phyloP scores from a whole-genome alignment of 2,888 invertebrate species.

The Polymixis lichenea region DNA sequence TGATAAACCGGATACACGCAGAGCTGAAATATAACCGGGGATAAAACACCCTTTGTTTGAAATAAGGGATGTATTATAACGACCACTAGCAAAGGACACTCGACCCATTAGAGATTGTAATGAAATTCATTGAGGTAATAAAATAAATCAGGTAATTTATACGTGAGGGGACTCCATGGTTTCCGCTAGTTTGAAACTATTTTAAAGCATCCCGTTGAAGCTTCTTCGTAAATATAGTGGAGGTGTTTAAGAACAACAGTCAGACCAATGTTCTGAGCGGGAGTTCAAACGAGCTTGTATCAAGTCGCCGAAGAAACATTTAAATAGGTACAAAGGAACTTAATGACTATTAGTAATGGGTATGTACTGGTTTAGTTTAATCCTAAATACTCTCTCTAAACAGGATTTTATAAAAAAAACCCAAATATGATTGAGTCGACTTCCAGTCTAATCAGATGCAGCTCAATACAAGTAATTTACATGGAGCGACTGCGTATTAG shows the following conservation, averaged over 20 bases:
- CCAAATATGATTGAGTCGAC: background rate
- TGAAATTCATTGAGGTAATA: slow-evolving; percentile 59
- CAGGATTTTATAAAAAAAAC: background rate
- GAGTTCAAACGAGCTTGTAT: slow-evolving; percentile 34
- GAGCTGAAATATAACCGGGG: slow-evolving; percentile 33
- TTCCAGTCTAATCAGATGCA: background rate
- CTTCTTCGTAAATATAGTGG: slow-evolving; percentile 47
- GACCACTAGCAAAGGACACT: slow-evolving; percentile 45
- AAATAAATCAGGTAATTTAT: slow-evolving; percentile 62
- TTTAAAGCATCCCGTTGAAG: slow-evolving; percentile 49
- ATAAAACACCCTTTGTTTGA: slow-evolving; percentile 59
- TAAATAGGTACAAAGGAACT: background rate
- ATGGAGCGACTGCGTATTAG: background rate
- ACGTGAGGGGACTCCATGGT: slow-evolving; percentile 43
- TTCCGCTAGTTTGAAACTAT: slow-evolving; percentile 53
- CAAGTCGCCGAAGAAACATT: slow-evolving; percentile 12
- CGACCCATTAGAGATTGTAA: slow-evolving; percentile 49
- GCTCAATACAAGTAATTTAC: background rate
- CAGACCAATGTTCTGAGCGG: slow-evolving; percentile 28
- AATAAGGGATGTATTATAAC: slow-evolving; percentile 49
- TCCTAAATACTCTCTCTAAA: background rate
- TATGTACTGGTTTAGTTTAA: background rate
- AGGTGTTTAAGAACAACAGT: slow-evolving; percentile 57
- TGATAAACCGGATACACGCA: slow-evolving; percentile 38
- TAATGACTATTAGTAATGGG: slow-evolving; percentile 10